phyloP scores from a whole-genome alignment of 2,888 invertebrate genomes.

The Cabera pusaria region DNA sequence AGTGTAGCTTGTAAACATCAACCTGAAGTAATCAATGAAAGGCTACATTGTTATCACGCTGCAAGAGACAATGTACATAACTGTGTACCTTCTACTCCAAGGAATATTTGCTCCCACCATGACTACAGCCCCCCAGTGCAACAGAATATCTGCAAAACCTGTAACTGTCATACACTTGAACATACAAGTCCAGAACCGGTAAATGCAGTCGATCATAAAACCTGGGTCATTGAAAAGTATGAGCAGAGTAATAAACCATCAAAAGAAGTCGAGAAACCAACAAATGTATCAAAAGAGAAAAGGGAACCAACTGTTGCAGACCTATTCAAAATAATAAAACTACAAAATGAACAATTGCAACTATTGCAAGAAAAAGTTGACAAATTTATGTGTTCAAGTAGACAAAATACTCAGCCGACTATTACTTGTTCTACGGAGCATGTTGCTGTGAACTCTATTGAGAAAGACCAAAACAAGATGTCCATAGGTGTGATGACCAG shows the following conservation, averaged over 20 bases:
- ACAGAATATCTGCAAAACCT: slow-evolving; percentile 25
- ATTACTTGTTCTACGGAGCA: slow-evolving; percentile 56
- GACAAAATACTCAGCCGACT: slow-evolving; percentile 41
- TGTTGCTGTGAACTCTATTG: slow-evolving; percentile 55
- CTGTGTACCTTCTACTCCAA: slow-evolving; percentile 28
- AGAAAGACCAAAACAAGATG: slow-evolving; percentile 78
- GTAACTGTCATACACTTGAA: slow-evolving; percentile 29
- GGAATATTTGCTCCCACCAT: slow-evolving; percentile 35
- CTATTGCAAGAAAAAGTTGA: slow-evolving; percentile 86
- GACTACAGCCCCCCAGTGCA: slow-evolving; percentile 21
- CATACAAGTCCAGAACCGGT: slow-evolving; percentile 23
- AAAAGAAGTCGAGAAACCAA: slow-evolving; percentile 57
- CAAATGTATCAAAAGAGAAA: slow-evolving; percentile 58
- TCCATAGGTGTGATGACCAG: slow-evolving; percentile 89
- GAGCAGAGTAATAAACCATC: slow-evolving; percentile 49
- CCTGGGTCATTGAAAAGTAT: slow-evolving; percentile 63
- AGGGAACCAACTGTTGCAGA: slow-evolving; percentile 83
- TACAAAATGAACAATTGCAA: slow-evolving; percentile 87
- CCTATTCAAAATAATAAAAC: slow-evolving; percentile 85
- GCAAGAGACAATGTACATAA: slow-evolving; percentile 3
- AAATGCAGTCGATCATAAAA: slow-evolving; percentile 65
- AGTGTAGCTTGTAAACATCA: no score
- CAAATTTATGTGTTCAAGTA: slow-evolving; percentile 65
- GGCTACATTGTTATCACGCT: slow-evolving; percentile 17
- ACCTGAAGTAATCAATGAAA: no score